These are phyloP conservation scores for Dendrolimus pini DNA, from an alignment of 2,888 invertebrate species.

Conservation along the genomic window DNA sequence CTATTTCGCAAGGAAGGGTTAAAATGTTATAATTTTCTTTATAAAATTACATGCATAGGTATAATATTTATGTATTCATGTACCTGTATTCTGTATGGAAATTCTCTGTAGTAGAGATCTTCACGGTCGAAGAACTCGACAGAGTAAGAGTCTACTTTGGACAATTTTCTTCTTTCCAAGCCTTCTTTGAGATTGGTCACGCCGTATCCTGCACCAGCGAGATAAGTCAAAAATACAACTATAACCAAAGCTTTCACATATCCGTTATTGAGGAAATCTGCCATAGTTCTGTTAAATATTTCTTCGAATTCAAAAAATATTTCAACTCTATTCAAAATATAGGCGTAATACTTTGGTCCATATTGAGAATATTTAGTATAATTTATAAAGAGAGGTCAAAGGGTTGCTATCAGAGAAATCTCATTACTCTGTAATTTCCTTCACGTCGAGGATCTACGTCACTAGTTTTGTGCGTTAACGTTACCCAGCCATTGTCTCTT, in stretches of 20 bases:
- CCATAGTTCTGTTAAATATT: conserved; percentile 78
- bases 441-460: conserved; percentile 66
- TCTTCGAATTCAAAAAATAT: too few relatives aligned
- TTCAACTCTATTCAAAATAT: not conserved
- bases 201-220: conserved; percentile 92
- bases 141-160: conserved; percentile 94
- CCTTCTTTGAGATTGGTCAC: conserved; percentile 93
- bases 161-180: conserved; percentile 90
- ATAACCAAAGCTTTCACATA: conserved; percentile 85
- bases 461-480: conserved; percentile 49
- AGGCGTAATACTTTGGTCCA: conserved; percentile 66
- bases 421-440: conserved; percentile 61
- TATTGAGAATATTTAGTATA: conserved; percentile 60
- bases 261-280: conserved; percentile 84
- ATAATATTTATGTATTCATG: conserved; percentile 5
- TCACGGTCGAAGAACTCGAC: conserved; percentile 94
- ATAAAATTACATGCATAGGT: too few relatives aligned
- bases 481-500: conserved; percentile 50
- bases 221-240: conserved; percentile 84
- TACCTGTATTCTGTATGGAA: conserved; percentile 92
- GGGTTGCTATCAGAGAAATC: conserved; percentile 75
- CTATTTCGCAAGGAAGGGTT: too few relatives aligned
- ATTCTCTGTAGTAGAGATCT: conserved; percentile 94
- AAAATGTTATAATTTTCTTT: too few relatives aligned
- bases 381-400: conserved; percentile 33